Base-by-base conservation (phyloP, 2,113 vertebrate genomes). In the Phyllostomus discolor region DNA sequence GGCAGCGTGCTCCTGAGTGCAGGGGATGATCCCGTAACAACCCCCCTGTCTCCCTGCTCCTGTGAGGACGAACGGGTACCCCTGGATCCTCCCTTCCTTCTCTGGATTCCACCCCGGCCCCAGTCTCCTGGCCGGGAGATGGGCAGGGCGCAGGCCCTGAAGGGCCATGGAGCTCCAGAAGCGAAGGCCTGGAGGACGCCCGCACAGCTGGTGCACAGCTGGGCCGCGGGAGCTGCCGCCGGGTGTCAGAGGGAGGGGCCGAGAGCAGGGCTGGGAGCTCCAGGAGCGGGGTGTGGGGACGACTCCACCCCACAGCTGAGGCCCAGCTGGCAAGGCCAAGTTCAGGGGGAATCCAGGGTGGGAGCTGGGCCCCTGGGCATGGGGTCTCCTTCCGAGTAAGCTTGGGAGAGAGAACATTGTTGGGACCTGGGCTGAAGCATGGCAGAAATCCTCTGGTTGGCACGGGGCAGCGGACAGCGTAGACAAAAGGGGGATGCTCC, bases 161-260 rank as follows among this genome's bases (percentile, higher is more conserved):
- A 31, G 8, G 64, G 12, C 5, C 4, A 26, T 16, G 19, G 64
- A 17, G 22, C 69, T 50, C 67, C 1, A 0, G 10, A 14, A 43
- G 52, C 5, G 0, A 33, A 19, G 2, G 7, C 46, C 0, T 0
- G 33, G 41, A 1, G 4, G 43, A 22, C 1, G 4, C 4, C 11
- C 1, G 1, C 75, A 70, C 94, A 96, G 80, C 92, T 83, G 94
- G 79, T 2, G 3, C 48, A 35, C 91, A 96, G 76, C 94, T 93
- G 95, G 67, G 19, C 4, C 5, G 3, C 50, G 4, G 91, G 80
- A 69, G 80, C 70, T 41, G 33, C 62, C 2, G 33, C 62, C 2
- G 2, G 35, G 84, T 84, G 88, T 91, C 73, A 24, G 62, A 43
- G 43, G 90, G 75, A 62, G 84, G 64, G 28, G 59, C 79, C 5